phyloP scores from a whole-genome alignment of 64 coral and sea anemone species.

The Porites australiensis region DNA sequence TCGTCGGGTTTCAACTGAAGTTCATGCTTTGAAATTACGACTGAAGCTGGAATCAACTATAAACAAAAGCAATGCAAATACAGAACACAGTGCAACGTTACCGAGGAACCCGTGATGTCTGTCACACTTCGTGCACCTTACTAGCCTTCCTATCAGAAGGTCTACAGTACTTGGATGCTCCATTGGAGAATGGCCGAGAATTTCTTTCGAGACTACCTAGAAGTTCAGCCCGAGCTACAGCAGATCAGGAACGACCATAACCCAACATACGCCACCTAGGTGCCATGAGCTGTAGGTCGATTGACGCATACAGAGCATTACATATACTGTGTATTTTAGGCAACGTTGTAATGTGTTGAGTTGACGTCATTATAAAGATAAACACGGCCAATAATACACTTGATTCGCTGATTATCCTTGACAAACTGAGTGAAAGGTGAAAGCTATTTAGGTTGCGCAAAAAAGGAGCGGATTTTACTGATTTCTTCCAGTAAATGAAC shows the following conservation, averaged over 20 bases:
- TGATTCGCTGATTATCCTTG: too few species aligned
- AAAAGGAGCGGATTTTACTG: too few species aligned
- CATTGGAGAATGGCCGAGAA: not conserved
- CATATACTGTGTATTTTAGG: not conserved
- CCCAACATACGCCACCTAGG: not conserved
- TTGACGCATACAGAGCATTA: too few species aligned
- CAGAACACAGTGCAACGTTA: not conserved
- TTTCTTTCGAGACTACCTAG: not conserved
- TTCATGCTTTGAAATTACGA: too few species aligned
- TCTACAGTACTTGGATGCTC: not conserved
- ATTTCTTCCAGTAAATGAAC: too few species aligned
- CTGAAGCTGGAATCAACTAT: not conserved
- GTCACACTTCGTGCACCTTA: not conserved
- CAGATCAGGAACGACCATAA: too few species aligned
- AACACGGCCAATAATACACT: not conserved
- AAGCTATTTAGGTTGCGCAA: too few species aligned
- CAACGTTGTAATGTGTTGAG: not conserved
- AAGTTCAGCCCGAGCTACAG: too few species aligned
- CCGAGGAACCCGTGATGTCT: conserved; percentile 7
- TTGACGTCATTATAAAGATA: conserved; percentile 1
- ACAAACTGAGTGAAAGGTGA: too few species aligned
- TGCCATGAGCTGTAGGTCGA: not conserved
- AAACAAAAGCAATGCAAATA: not conserved
- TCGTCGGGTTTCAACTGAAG: not conserved
- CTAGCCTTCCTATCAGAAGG: not conserved